These are phyloP conservation scores for Bimastos eiseni DNA, from an alignment of 2,888 invertebrate genomes.

Conservation along the genomic window DNA sequence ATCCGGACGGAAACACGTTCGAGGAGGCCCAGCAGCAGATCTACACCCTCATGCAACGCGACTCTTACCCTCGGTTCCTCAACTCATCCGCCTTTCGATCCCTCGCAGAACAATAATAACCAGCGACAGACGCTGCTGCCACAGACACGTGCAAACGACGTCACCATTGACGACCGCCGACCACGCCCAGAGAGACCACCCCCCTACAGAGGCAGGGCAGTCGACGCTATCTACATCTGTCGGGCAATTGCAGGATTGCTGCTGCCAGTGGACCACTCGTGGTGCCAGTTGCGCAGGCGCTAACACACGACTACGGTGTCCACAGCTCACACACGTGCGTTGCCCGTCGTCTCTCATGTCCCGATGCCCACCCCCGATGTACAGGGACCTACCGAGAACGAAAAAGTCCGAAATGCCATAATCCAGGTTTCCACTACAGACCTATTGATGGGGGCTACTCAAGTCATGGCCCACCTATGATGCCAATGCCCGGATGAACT, in stretches of 20 bases:
- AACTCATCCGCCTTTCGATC: slow-evolving; percentile 86
- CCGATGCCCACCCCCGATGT: background rate
- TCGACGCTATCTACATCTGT: background rate
- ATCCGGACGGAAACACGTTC: slow-evolving; percentile 90
- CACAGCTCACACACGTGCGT: slow-evolving; percentile 71
- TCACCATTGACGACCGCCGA: background rate
- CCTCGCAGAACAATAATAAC: slow-evolving; percentile 47
- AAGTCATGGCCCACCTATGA: background rate
- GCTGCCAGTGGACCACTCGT: background rate
- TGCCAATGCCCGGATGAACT: background rate
- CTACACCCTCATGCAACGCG: slow-evolving; percentile 98
- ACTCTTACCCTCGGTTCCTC: slow-evolving; percentile 97
- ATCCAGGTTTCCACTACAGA: background rate
- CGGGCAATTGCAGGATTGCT: background rate
- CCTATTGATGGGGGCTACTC: background rate
- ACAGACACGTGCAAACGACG: background rate
- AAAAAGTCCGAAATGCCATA: background rate
- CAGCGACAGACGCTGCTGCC: background rate
- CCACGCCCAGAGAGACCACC: background rate
- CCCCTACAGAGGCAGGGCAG: background rate
- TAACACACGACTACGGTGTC: slow-evolving; percentile 78
- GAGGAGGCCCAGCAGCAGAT: slow-evolving; percentile 99
- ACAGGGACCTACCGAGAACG: background rate
- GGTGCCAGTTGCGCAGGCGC: slow-evolving; percentile 54
- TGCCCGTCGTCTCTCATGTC: background rate